Percentiles rank a stretch among this genome's conserved stretches.
These are phyloP conservation scores for Anadara kagoshimensis DNA, from an alignment of 1,140 invertebrate genomes.

Conservation along the genomic window DNA sequence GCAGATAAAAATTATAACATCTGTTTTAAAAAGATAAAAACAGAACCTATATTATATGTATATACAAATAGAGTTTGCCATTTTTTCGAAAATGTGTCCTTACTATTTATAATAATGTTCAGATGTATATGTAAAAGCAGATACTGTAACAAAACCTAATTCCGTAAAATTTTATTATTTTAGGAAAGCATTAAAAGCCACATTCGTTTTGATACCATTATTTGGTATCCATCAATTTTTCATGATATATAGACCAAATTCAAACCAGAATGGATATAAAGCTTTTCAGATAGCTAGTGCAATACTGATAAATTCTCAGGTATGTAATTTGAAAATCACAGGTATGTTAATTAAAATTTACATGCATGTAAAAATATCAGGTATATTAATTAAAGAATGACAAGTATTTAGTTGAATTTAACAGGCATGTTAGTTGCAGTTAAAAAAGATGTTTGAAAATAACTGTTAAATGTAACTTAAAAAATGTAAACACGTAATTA, in stretches of 20 bases:
- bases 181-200: constrained; percentile 82
- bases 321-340: constrained; percentile 11
- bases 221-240: constrained; percentile 86
- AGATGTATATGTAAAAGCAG: neutral
- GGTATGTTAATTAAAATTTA: neutral
- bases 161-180: neutral
- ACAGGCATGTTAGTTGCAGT: neutral
- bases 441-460: too few species aligned
- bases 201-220: constrained; percentile 85
- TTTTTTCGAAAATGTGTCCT: too few species aligned
- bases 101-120: neutral
- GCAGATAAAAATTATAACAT: too few species aligned
- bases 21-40: too few species aligned
- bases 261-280: constrained; percentile 25
- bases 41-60: too few species aligned
- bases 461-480: too few species aligned
- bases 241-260: constrained; percentile 83
- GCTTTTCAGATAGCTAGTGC: constrained; percentile 52
- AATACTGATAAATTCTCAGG: constrained; percentile 60
- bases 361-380: neutral
- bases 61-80: too few species aligned
- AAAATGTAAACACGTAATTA: too few species aligned
- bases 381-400: neutral
- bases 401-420: neutral
- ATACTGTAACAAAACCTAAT: neutral